Percentiles rank a stretch among this genome's conserved stretches.
phyloP scores from a whole-genome alignment of 2,888 invertebrate species.

The Stramonita haemastoma region DNA sequence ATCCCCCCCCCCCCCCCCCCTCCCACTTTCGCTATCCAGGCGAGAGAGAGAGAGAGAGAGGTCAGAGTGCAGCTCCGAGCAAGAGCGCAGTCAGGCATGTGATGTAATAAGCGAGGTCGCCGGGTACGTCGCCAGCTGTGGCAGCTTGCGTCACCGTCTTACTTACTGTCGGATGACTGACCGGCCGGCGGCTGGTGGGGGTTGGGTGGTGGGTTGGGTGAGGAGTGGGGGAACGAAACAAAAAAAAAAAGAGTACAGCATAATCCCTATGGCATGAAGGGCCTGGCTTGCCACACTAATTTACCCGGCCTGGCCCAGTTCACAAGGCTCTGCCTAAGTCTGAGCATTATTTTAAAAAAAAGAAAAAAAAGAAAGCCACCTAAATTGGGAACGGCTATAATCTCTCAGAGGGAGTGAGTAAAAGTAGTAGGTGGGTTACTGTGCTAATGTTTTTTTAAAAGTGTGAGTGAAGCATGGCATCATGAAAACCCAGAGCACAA shows the following conservation, averaged over 20 bases:
- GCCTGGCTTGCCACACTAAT: not conserved
- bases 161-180: not conserved
- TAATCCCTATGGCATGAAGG: not conserved
- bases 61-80: not conserved
- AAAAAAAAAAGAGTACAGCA: too few relatives aligned
- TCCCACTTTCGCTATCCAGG: too few relatives aligned
- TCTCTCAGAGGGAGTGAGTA: too few relatives aligned
- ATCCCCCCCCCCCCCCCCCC: too few relatives aligned
- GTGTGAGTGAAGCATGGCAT: too few relatives aligned
- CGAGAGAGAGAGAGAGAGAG: too few relatives aligned
- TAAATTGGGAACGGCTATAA: too few relatives aligned
- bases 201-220: not conserved
- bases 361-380: too few relatives aligned
- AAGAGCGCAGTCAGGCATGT: constrained; percentile 5
- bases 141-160: constrained; percentile 3
- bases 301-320: not conserved
- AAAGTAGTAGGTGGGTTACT: too few relatives aligned
- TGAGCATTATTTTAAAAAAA: not conserved
- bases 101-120: constrained; percentile 29
- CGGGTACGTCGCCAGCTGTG: not conserved
- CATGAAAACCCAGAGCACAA: too few relatives aligned
- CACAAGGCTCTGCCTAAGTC: not conserved
- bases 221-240: too few relatives aligned
- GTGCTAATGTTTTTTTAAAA: too few relatives aligned
- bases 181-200: not conserved